phyloP scores from a whole-genome alignment of 2,113 vertebrate genomes.

The Eptesicus fuscus region DNA sequence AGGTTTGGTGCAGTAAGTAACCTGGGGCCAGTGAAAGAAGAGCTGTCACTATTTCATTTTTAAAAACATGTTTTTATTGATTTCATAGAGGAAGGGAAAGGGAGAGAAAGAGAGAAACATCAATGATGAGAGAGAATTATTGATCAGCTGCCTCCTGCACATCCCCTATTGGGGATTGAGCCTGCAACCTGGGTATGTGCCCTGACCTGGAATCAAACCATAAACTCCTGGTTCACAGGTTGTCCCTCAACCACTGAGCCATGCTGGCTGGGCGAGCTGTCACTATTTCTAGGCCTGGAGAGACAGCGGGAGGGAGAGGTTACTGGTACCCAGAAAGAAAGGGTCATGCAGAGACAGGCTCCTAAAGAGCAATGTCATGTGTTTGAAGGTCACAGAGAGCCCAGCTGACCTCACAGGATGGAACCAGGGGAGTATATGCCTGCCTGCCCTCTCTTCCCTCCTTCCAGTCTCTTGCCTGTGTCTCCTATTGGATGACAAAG shows the following conservation, averaged over 20 bases:
- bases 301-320: not conserved
- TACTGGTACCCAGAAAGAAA: not conserved
- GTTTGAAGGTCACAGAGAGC: not conserved
- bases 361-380: not conserved
- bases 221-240: too few species aligned
- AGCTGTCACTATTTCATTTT: not conserved
- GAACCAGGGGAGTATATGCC: not conserved
- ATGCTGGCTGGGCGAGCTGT: too few species aligned
- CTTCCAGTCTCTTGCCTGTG: not conserved
- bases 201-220: too few species aligned
- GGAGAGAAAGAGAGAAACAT: too few species aligned
- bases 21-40: not conserved
- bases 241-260: too few species aligned
- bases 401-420: not conserved
- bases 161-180: too few species aligned
- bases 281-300: not conserved
- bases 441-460: rapidly evolving
- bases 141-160: too few species aligned
- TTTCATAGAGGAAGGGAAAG: too few species aligned
- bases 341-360: not conserved
- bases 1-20: not conserved
- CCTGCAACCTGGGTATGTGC: too few species aligned
- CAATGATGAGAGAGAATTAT: too few species aligned
- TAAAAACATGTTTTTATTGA: too few species aligned
- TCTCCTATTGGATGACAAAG: not conserved